phyloP scores from a whole-genome alignment of 2,888 invertebrate species.

The Drosophila paracracens region DNA sequence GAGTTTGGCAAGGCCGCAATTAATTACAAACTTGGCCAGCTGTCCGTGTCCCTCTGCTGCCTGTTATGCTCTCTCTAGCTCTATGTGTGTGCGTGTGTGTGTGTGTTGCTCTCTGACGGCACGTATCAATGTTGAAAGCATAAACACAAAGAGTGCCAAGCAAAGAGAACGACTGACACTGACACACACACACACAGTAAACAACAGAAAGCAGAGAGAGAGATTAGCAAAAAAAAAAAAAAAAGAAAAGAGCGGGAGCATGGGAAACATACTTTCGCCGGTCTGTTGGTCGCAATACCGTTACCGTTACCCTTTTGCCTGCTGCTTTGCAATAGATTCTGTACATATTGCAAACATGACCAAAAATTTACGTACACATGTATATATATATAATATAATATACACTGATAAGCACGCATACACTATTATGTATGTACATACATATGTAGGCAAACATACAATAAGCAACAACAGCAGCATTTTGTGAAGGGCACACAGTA shows the following conservation, averaged over 20 bases:
- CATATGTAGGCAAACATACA: slow-evolving; percentile 42
- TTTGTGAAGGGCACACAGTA: slow-evolving; percentile 55
- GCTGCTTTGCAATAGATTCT: slow-evolving; percentile 47
- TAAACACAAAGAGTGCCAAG: slow-evolving; percentile 64
- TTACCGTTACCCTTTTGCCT: slow-evolving; percentile 42
- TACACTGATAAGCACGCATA: slow-evolving; percentile 3
- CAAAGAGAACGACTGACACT: slow-evolving; percentile 36
- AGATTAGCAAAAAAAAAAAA: slow-evolving; percentile 4
- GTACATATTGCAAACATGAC: slow-evolving; percentile 48
- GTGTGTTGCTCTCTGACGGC: slow-evolving; percentile 57
- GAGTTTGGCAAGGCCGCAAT: slow-evolving; percentile 77
- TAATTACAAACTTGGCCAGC: slow-evolving; percentile 78
- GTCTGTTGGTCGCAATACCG: slow-evolving; percentile 40
- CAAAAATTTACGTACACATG: slow-evolving; percentile 41
- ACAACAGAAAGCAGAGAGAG: not conserved
- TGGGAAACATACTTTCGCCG: slow-evolving; percentile 56
- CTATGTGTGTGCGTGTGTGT: slow-evolving; percentile 14
- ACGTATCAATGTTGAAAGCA: slow-evolving; percentile 77
- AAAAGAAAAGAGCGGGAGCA: slow-evolving; percentile 15
- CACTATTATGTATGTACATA: slow-evolving; percentile 11
- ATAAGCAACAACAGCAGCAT: slow-evolving; percentile 16
- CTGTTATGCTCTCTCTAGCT: not conserved
- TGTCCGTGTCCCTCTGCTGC: slow-evolving; percentile 58
- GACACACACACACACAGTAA: slow-evolving; percentile 5
- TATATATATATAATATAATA: slow-evolving; percentile 19